These are phyloP conservation scores for Petrocephalus sullivani DNA, from an alignment of 2,797 vertebrate genomes.

Conservation along the genomic window DNA sequence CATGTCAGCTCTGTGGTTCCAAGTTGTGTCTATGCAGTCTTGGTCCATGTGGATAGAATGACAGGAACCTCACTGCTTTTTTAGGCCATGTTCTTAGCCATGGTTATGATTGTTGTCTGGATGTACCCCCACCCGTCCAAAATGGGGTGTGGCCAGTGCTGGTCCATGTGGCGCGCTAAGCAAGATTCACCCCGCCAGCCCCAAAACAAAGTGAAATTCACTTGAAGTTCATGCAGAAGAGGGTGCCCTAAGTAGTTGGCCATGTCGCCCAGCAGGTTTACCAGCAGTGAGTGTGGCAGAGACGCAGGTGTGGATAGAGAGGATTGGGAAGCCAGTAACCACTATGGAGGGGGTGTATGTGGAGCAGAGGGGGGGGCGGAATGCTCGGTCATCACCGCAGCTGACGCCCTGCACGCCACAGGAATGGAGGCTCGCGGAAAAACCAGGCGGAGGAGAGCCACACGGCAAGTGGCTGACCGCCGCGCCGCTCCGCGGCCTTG, in stretches of 20 bases:
- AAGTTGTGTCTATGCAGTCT: not conserved
- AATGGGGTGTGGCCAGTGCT: not conserved
- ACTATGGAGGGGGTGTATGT: not conserved
- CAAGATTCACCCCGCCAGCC: no score
- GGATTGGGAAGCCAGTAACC: not conserved
- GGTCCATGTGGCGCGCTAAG: no score
- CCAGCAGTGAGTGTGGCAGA: not conserved
- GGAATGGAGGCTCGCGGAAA: slow-evolving; percentile 21
- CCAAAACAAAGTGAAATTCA: not conserved
- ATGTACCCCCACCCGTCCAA: not conserved
- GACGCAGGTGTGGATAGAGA: not conserved
- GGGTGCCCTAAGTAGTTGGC: not conserved
- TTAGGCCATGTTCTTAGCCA: not conserved
- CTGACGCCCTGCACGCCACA: slow-evolving; percentile 24
- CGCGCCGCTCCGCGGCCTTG: not conserved
- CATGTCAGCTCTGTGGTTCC: not conserved
- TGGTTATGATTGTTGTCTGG: not conserved
- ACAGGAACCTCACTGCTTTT: not conserved
- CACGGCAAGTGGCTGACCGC: slow-evolving; percentile 17
- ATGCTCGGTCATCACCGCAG: slow-evolving; percentile 16
- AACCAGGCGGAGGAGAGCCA: not conserved
- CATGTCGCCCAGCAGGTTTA: not conserved
- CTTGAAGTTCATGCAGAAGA: not conserved
- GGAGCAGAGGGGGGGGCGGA: not conserved
- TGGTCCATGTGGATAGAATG: not conserved